Evolutionary conservation across 1,140 invertebrate species (phyloP), one percentile per base, ranked within the genome.

Genomic region (Diplogasteroides magnus): DNA sequence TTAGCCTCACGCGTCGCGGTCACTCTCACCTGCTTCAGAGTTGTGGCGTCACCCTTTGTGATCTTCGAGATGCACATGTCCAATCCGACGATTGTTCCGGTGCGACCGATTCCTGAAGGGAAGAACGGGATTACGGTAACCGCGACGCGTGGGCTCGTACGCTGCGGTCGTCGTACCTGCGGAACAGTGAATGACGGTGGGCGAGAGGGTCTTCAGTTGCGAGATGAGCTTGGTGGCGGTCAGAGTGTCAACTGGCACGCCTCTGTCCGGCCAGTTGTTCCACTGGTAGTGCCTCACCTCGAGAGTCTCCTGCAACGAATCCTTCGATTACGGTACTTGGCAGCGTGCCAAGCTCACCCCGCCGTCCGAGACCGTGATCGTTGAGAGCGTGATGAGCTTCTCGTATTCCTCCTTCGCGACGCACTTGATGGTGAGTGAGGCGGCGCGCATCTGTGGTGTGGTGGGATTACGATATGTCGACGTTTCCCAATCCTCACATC

Each of bases 261-360:
- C 73, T 64, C 73, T 75, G 61, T 75, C 77, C 28, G 78, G 77
- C 77, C 75, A 76, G n/a, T 64, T 77, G 57, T 29, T 61, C 77
- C 75, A 76, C 25, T 73, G 66, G 25, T 79, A 74, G 66, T 76
- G 75, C 31, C 72, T 75, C 13, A 76, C 69, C 2, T 57, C 61
- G 58, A 79, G 75, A 28, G 57, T 29, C 32, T 48, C 37, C 37
- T 48, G 37, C 37, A 19, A 48, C 19, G 19, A 19, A 6, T 48
- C 6, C 6, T 48, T 19, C 6, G 37, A 48, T 48, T 48, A 48
- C 37, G 37, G 37, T 48, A 48, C 37, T n/a, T n/a, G n/a, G n/a
- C n/a, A n/a, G n/a, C n/a, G n/a, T n/a, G n/a, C n/a, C n/a, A n/a
- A n/a, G n/a, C n/a, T 48, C 37, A 48, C 70, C 28, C 2, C 26